Evolutionary conservation across 1,140 invertebrate genomes (phyloP).

Genomic region (Ditylenchus dipsaci): DNA sequence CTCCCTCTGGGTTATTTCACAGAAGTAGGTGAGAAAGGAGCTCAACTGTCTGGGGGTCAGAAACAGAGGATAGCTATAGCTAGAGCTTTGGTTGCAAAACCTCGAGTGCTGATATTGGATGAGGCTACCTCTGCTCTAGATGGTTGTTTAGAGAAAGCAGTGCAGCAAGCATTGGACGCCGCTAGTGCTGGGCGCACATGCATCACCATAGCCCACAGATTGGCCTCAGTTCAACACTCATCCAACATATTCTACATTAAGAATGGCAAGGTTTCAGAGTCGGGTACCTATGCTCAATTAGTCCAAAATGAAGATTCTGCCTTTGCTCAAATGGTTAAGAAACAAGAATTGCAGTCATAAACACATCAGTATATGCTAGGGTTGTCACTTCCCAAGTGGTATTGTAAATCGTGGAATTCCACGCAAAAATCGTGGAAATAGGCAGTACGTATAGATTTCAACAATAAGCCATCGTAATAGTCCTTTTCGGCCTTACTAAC

Average conservation of each 20-base stretch:
- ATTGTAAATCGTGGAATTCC: too few relatives aligned
- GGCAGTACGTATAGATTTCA: too few relatives aligned
- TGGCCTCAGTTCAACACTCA: constrained; percentile 60
- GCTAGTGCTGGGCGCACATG: constrained; percentile 58
- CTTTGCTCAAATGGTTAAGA: constrained; percentile 22
- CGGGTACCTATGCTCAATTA: constrained; percentile 57
- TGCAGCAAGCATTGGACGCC: constrained; percentile 23
- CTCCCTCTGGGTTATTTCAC: constrained; percentile 65
- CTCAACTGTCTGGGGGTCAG: constrained; percentile 59
- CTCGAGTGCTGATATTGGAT: constrained; percentile 36
- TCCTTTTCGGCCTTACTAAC: too few relatives aligned
- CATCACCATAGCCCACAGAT: constrained; percentile 62
- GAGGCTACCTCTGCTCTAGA: constrained; percentile 42
- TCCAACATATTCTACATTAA: constrained; percentile 58
- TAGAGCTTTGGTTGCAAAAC: constrained; percentile 35
- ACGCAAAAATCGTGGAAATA: too few relatives aligned
- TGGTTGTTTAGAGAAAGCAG: constrained; percentile 24
- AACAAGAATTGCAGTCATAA: constrained; percentile 16
- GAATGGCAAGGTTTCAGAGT: constrained; percentile 59
- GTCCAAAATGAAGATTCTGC: neutral
- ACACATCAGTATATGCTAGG: too few relatives aligned
- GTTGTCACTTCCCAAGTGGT: too few relatives aligned
- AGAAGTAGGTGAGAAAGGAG: constrained; percentile 64
- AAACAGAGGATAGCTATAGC: constrained; percentile 41
- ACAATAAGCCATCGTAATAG: too few relatives aligned